A percentile compares a stretch with the other conserved stretches of the same genome.
phyloP scores from a whole-genome alignment of 2,113 vertebrate species.

The Halichoeres trimaculatus region DNA sequence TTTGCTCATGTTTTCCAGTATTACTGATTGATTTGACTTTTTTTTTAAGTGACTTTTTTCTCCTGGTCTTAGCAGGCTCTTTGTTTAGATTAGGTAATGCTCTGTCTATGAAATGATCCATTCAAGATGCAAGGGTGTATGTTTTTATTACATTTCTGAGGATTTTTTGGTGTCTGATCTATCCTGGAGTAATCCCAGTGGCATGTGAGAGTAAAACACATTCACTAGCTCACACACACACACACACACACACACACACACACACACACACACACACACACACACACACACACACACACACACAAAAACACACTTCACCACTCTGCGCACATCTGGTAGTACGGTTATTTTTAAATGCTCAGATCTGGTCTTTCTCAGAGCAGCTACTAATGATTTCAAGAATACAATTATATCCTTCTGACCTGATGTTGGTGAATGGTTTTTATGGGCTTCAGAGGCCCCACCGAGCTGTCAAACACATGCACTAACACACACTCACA shows the following conservation, averaged over 20 bases:
- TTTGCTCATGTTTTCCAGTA: conserved; percentile 1
- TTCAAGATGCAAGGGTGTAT: not conserved
- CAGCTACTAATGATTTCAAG: conserved; percentile 73
- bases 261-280: conserved; percentile 5
- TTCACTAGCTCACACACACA: too few species aligned
- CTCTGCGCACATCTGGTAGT: conserved; percentile 67
- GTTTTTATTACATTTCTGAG: not conserved
- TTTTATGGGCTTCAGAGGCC: conserved; percentile 59
- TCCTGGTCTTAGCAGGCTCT: not conserved
- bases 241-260: too few species aligned
- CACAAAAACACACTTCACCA: conserved; percentile 9
- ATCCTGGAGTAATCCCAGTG: conserved; percentile 19
- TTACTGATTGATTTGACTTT: not conserved
- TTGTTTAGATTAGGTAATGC: not conserved
- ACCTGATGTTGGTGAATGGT: conserved; percentile 41
- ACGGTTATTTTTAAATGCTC: conserved; percentile 67
- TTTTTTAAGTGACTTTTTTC: not conserved
- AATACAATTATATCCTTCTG: conserved; percentile 66
- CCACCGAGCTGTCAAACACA: conserved; percentile 35
- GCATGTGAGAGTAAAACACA: conserved; percentile 25
- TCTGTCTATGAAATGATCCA: not conserved
- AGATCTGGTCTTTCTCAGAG: conserved; percentile 45
- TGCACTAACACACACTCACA: conserved; percentile 23
- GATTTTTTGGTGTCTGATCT: conserved; percentile 37
- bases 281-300: too few species aligned